Conservation (phyloP, 1,140 invertebrate genomes). For the Rhopalosiphum padi region DNA sequence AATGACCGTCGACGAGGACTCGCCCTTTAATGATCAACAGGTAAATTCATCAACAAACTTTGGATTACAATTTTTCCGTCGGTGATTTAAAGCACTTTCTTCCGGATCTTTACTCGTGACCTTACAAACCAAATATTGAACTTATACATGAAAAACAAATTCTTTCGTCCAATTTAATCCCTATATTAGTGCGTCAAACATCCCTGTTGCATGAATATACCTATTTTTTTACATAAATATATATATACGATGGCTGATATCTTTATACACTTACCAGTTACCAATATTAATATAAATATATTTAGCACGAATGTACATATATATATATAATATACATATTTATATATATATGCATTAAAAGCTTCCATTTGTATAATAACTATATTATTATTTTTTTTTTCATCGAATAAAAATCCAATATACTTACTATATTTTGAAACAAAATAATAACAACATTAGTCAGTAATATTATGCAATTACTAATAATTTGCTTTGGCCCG, state of each 20-base stretch:
- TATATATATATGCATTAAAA: neutral
- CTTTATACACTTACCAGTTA: neutral
- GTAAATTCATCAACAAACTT: slow-evolving; percentile 53
- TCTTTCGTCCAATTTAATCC: neutral
- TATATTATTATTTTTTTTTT: neutral
- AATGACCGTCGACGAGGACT: slow-evolving; percentile 57
- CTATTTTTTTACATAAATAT: neutral
- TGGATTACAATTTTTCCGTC: slow-evolving; percentile 41
- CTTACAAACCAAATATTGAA: slow-evolving; percentile 20
- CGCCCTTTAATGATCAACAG: slow-evolving; percentile 57
- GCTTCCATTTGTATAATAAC: neutral
- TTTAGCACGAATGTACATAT: slow-evolving; percentile 30
- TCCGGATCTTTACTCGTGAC: slow-evolving; percentile 54
- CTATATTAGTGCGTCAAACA: neutral
- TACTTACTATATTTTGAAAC: neutral
- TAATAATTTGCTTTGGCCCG: slow-evolving; percentile 32
- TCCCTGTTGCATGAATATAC: slow-evolving; percentile 26
- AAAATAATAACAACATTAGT: slow-evolving; percentile 16
- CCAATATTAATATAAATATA: neutral
- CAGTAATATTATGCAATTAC: neutral
- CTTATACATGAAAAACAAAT: neutral
- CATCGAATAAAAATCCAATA: neutral
- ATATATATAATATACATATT: neutral
- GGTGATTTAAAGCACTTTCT: slow-evolving; percentile 53
- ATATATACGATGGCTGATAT: neutral